Conservation (phyloP, 2,113 vertebrate species). For the Arvicanthis niloticus region DNA sequence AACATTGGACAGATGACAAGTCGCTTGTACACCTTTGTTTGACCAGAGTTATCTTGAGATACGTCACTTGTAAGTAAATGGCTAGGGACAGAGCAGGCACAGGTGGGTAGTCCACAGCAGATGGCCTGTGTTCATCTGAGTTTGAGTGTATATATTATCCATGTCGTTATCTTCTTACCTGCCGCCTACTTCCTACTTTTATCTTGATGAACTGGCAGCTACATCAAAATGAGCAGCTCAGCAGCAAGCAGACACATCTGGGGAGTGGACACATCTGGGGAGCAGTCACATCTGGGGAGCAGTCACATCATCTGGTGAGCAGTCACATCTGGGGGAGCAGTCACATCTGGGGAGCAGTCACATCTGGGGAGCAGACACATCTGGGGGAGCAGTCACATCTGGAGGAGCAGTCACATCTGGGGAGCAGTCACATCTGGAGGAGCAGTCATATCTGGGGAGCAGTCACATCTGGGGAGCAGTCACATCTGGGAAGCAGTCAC, state of each 20-base stretch:
- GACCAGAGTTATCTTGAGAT: constrained; percentile 21
- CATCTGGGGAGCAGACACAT: background rate
- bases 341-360: background rate
- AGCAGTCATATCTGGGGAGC: background rate
- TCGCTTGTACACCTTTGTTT: background rate
- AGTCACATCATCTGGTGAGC: background rate
- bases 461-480: background rate
- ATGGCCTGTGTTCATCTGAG: background rate
- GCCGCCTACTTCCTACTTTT: background rate
- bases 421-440: too few relatives aligned
- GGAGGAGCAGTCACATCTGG: too few relatives aligned
- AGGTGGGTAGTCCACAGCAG: background rate
- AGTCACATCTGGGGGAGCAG: background rate
- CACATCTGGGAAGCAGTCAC: background rate
- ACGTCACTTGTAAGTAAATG: background rate
- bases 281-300: too few relatives aligned
- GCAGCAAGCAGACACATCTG: background rate
- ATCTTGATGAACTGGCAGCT: background rate
- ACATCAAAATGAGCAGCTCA: background rate
- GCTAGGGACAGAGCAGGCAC: background rate
- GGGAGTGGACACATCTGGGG: too few relatives aligned
- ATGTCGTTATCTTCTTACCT: background rate
- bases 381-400: too few relatives aligned
- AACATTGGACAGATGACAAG: background rate
- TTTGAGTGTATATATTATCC: background rate